Base-by-base conservation (phyloP, 2,797 vertebrate species). In the Gouania willdenowi region DNA sequence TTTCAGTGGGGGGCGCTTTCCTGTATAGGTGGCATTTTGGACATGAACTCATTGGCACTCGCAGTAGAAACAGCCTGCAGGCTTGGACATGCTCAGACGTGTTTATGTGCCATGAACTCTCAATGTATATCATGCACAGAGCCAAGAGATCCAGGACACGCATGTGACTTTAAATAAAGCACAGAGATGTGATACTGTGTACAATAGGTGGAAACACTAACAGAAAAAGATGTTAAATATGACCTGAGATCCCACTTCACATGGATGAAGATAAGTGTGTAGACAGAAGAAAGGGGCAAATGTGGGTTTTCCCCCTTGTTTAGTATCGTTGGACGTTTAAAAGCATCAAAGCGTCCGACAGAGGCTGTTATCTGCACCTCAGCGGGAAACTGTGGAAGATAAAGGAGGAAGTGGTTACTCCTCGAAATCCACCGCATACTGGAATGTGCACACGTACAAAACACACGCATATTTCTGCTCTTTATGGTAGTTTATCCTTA, bases 231-330 rank as follows among this genome's bases (percentile, higher is more conserved):
- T 35, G 70, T 65, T 79, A 82, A 80, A 83, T 54, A 78, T 26
- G 57, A 83, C 75, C 61, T 75, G 60, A 83, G 81, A 68, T 77
- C 71, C 75, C 72, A 78, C 82, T 83, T 86, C 79, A 77, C 72
- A 81, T 49, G 5, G 37, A 10, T 42, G 47, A 10, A 71, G 79
- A 77, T 54, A 79, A 50, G 51, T 65, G 60, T 23, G 23, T 33
- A 75, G 67, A 76, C 66, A 60, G 79, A 77, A 81, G 73, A 63
- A 2, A 8, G 24, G 55, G 75, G 46, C 46, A 60, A 50, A 79
- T 83, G 74, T 46, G 79, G 79, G 77, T 79, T 77, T n/a, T 67
- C 57, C 67, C 82, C 67, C 54, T 54, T 58, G 64, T 76, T 64
- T 47, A 11, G 55, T 6, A 51, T 63, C 58, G 69, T 74, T 63